phyloP scores from a whole-genome alignment of 1,140 invertebrate species.

The Brachystomella parvula region DNA sequence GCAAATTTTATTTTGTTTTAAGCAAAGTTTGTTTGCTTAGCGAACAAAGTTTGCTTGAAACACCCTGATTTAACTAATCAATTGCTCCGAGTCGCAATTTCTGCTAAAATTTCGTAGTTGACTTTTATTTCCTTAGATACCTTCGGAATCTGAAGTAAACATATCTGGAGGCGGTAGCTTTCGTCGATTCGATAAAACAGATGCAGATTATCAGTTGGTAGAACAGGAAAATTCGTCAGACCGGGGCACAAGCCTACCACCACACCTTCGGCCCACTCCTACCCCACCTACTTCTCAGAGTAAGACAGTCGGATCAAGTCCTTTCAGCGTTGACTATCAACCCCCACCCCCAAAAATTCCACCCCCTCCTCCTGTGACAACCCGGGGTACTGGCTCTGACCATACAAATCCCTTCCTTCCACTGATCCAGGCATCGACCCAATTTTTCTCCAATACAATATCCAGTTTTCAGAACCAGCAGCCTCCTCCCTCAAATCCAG shows the following conservation, averaged over 20 bases:
- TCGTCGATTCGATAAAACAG: constrained; percentile 59
- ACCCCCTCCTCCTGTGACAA: constrained; percentile 37
- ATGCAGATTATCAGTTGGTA: constrained; percentile 48
- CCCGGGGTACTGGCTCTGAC: constrained; percentile 18
- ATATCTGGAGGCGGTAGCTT: constrained; percentile 55
- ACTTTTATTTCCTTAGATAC: constrained; percentile 45
- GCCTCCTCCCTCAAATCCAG: neutral
- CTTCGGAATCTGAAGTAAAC: constrained; percentile 58
- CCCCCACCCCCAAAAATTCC: constrained; percentile 17
- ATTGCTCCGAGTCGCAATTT: neutral
- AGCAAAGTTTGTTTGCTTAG: neutral
- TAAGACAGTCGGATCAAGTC: constrained; percentile 40
- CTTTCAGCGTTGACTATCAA: constrained; percentile 38
- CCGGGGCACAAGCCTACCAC: constrained; percentile 44
- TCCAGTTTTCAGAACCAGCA: constrained; percentile 21
- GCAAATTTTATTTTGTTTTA: neutral
- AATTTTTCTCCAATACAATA: constrained; percentile 32
- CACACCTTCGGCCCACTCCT: constrained; percentile 50
- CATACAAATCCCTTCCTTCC: constrained; percentile 36
- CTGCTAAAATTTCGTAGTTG: neutral
- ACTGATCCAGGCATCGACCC: constrained; percentile 28
- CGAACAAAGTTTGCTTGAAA: neutral
- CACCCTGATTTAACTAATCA: neutral
- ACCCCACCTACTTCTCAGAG: constrained; percentile 38
- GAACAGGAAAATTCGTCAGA: constrained; percentile 31